Percentiles rank a stretch among this genome's conserved stretches.
phyloP scores from a whole-genome alignment of 1,140 invertebrate species.

The Mactra quadrangularis region DNA sequence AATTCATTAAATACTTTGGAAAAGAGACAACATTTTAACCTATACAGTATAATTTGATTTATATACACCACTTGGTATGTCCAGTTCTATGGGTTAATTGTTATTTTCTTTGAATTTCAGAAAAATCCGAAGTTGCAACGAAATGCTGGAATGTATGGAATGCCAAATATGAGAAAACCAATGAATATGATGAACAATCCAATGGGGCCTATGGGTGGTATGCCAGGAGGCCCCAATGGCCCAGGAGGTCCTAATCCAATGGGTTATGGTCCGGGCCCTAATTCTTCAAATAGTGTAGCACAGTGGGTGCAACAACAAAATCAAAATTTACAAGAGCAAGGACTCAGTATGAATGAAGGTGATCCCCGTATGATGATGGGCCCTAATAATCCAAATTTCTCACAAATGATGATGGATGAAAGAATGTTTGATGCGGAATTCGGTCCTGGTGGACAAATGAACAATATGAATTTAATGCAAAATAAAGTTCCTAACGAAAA shows the following conservation, averaged over 20 bases:
- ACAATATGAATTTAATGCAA: constrained; percentile 77
- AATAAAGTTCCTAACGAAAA: constrained; percentile 93
- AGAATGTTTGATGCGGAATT: constrained; percentile 73
- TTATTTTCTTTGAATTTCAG: constrained; percentile 61
- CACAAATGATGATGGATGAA: constrained; percentile 74
- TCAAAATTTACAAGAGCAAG: constrained; percentile 77
- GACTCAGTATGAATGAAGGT: constrained; percentile 70
- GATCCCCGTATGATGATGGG: constrained; percentile 67
- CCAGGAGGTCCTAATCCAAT: constrained; percentile 38
- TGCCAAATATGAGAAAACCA: constrained; percentile 50
- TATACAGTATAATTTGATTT: too few species aligned
- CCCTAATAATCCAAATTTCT: constrained; percentile 61
- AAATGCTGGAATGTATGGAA: constrained; percentile 59
- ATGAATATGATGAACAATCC: constrained; percentile 59
- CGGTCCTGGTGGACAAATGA: constrained; percentile 58
- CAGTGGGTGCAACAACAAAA: constrained; percentile 83
- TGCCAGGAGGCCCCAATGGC: constrained; percentile 41
- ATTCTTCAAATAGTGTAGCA: constrained; percentile 70
- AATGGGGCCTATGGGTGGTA: constrained; percentile 49
- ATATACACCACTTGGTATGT: too few species aligned
- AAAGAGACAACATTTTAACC: too few species aligned
- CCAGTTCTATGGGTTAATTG: too few species aligned
- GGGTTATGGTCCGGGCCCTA: constrained; percentile 58
- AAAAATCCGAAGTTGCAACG: constrained; percentile 64
- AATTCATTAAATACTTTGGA: too few species aligned